Percentiles rank a stretch among this genome's conserved stretches.
phyloP scores from a whole-genome alignment of 1,140 invertebrate genomes.

The Onthophagus taurus region DNA sequence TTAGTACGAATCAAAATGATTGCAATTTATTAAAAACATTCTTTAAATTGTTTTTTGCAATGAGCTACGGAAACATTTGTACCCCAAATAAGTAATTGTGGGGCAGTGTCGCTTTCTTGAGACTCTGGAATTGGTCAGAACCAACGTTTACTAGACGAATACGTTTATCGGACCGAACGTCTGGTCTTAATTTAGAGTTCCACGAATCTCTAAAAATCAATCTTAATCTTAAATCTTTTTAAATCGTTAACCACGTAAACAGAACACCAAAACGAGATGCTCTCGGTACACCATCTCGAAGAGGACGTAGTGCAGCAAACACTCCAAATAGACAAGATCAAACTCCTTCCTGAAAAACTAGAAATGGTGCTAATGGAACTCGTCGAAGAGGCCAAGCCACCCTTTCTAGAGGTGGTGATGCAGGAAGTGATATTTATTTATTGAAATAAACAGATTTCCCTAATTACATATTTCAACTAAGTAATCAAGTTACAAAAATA shows the following conservation, averaged over 20 bases:
- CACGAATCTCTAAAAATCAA: no score
- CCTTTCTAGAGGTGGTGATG: conserved; percentile 11
- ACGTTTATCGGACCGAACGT: conserved; percentile 70
- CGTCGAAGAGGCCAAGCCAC: conserved; percentile 6
- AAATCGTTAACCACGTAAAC: no score
- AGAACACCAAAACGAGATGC: conserved; percentile 16
- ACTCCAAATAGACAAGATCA: no score
- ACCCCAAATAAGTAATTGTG: conserved; percentile 96
- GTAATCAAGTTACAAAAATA: no score
- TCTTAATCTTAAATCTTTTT: no score
- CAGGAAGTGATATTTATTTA: conserved; percentile 17
- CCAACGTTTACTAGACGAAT: conserved; percentile 69
- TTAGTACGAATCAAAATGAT: no score
- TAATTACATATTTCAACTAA: no score
- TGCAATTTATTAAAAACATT: no score
- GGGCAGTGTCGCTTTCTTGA: conserved; percentile 48
- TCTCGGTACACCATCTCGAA: conserved; percentile 2
- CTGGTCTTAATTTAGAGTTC: conserved; percentile 78
- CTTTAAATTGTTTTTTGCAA: conserved; percentile 84
- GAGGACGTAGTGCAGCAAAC: conserved; percentile 15
- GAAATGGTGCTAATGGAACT: conserved; percentile 13
- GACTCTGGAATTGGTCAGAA: conserved; percentile 46
- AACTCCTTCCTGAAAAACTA: no score
- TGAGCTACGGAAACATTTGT: conserved; percentile 86
- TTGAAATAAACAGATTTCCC: no score